These are phyloP conservation scores for Lerista edwardsae DNA, from an alignment of 2,797 vertebrate genomes.

Conservation along the genomic window DNA sequence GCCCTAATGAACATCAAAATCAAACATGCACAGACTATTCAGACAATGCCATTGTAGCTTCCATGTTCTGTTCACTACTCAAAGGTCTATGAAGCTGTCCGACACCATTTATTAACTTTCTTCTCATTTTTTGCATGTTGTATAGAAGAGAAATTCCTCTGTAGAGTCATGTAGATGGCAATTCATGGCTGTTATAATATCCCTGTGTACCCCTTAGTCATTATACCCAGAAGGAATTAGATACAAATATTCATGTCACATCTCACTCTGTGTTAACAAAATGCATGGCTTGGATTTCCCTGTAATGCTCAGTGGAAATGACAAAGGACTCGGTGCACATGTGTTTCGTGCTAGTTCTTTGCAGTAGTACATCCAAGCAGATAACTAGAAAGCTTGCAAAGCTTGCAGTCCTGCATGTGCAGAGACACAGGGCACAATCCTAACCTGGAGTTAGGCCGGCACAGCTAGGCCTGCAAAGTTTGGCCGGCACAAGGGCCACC, in stretches of 20 bases:
- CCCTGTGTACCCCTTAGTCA: neutral
- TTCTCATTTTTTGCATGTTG: conserved; percentile 14
- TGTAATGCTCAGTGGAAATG: neutral
- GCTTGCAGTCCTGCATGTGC: neutral
- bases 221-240: neutral
- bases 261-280: neutral
- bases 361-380: neutral
- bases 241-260: neutral
- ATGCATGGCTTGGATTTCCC: neutral
- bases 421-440: too few relatives aligned
- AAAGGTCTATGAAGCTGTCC: conserved; percentile 3
- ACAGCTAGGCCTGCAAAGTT: too few relatives aligned
- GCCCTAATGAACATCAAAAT: neutral
- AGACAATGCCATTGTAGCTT: neutral
- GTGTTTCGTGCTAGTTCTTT: neutral
- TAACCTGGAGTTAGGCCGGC: too few relatives aligned
- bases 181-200: neutral
- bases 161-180: neutral
- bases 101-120: conserved; percentile 12
- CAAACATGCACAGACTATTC: neutral
- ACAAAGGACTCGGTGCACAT: neutral
- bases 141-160: neutral
- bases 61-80: conserved; percentile 11
- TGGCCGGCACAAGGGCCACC: too few relatives aligned
- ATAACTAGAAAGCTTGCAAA: neutral